Base-by-base conservation (phyloP, 2,888 invertebrate species). In the Melanargia galathea region DNA sequence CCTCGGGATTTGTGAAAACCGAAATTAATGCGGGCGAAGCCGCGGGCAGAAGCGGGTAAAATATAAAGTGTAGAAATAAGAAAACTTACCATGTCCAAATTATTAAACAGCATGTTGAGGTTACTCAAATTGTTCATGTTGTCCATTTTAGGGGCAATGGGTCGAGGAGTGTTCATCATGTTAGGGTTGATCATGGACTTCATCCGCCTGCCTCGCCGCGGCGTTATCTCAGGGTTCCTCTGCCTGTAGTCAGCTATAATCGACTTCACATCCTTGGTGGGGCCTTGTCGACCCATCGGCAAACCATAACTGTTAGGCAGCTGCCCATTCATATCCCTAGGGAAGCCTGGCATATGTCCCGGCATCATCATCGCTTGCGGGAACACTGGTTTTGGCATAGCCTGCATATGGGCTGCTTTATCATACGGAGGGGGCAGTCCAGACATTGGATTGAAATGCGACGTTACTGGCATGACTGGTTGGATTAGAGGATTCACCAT, bases 231-330 rank as follows among this genome's bases (percentile, higher is more conserved):
- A 0, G 96, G 95, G 83, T 96, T 95, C 70, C 95, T 91, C 69
- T 95, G 94, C 70, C 96, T 93, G 76, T 95, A 95, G 78, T 96
- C 96, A 0, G 96, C 96, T 75, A 96, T 96, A 62, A 96, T 95
- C 4, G 96, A 95, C 78, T 95, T 94, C 0, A 96, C 96, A 79
- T 97, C 96, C 64, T 96, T 93, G n/a, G 95, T 95, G 0, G 95
- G 94, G 0, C 96, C 95, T 76, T 96, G 96, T 0, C 95, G 90
- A 0, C 95, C 95, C 85, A 92, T 92, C 0, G 86, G 91, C 74
- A 90, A 81, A 2, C 89, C 88, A 46, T 77, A 91, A 64, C 93
- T 93, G 0, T 77, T 69, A 0, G 93, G 92, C 62, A 94, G 82
- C 62, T 93, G 93, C 13, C 94, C 93, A 69, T 94, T 94, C 80